Conservation (phyloP, 2,888 invertebrate genomes). For the Erynnis tages region DNA sequence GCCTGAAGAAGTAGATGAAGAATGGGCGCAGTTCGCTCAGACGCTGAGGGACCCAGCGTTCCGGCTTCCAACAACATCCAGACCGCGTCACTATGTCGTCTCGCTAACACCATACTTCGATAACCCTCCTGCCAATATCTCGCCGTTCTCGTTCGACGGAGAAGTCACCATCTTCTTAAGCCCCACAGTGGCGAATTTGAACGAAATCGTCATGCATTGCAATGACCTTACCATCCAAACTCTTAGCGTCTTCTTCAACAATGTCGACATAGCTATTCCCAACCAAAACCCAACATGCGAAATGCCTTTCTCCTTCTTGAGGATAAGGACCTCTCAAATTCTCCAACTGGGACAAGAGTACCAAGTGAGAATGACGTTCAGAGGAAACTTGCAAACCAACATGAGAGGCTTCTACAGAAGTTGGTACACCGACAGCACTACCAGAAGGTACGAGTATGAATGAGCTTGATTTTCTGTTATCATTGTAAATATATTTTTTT, state of each 20-base stretch:
- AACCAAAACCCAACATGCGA: constrained; percentile 47
- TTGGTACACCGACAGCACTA: constrained; percentile 84
- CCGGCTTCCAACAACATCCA: constrained; percentile 69
- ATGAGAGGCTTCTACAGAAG: constrained; percentile 91
- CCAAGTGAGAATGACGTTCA: constrained; percentile 83
- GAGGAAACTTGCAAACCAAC: constrained; percentile 85
- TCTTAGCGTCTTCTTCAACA: constrained; percentile 53
- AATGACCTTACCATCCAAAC: constrained; percentile 58
- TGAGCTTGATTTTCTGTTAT: background rate
- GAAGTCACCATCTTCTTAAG: constrained; percentile 53
- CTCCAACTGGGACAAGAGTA: constrained; percentile 69
- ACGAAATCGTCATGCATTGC: constrained; percentile 63
- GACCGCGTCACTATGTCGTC: constrained; percentile 78
- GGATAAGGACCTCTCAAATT: constrained; percentile 41
- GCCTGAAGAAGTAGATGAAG: constrained; percentile 64
- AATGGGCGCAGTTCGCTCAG: constrained; percentile 55
- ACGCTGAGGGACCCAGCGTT: constrained; percentile 55
- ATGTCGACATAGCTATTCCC: constrained; percentile 38
- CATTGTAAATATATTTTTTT: too few species aligned
- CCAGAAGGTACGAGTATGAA: constrained; percentile 65
- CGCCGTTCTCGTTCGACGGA: constrained; percentile 68
- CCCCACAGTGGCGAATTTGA: constrained; percentile 40
- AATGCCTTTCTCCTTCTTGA: constrained; percentile 52
- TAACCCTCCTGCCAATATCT: constrained; percentile 34
- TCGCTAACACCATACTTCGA: constrained; percentile 75